Base-by-base conservation (phyloP, 2,113 vertebrate species). In the Otis tarda region DNA sequence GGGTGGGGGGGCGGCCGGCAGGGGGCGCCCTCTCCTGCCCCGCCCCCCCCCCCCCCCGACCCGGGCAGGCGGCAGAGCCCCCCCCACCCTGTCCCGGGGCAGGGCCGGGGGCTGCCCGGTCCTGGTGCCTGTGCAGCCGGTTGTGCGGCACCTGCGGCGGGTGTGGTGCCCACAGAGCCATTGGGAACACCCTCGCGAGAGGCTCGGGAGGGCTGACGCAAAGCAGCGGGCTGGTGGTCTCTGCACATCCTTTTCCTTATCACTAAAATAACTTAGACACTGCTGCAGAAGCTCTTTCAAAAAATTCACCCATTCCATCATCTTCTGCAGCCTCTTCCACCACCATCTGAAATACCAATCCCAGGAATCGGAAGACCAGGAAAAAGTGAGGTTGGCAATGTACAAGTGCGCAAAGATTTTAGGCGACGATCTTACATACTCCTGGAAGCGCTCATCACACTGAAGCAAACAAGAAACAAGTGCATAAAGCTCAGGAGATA, bases 11-110 rank as follows among this genome's bases (percentile, higher is more conserved):
- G 12, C 7, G 5, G 75, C 60, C 97, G 52, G 87, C 81, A 93
- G 97, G 92, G 88, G 97, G 97, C 97, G 96, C 83, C n/a, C 73
- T 80, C 61, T 83, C 67, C 80, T 96, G 80, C 90, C 93, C 84
- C 71, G 35, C 17, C 17, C n/a, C n/a, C n/a, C n/a, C n/a, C n/a
- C n/a, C n/a, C n/a, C n/a, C n/a, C n/a, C n/a, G n/a, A n/a, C n/a
- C n/a, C 47, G 47, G 47, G 18, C 14, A 16, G 17, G 17, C 18
- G 47, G 18, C 47, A 47, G 17, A 20, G 47, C 47, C 17, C 17
- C 13, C 47, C 18, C 7, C 22, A n/a, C n/a, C n/a, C n/a, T n/a
- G n/a, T 27, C 12, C 37, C 22, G 31, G 50, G 7, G 61, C 37
- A 37, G 37, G 37, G 37, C 39, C 41, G 41, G 41, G 41, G 41